Base-by-base conservation (phyloP, 2,113 vertebrate species). In the Naja naja region DNA sequence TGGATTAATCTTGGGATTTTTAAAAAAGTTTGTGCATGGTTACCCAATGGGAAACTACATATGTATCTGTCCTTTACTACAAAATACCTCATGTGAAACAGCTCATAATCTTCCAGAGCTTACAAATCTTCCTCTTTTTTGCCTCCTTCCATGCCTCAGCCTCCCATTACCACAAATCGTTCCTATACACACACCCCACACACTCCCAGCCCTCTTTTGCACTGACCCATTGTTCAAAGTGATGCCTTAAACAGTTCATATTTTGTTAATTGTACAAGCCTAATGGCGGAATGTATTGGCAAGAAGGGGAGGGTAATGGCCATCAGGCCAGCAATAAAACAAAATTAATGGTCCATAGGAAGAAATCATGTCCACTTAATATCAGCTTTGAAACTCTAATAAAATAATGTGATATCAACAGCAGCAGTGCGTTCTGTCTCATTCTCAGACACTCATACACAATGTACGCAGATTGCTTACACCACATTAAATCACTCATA, bases 331-430 rank as follows among this genome's bases (percentile, higher is more conserved):
- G 98, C 97, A 96, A 98, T 98, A 98, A 98, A 98, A 95, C 97
- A 98, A 97, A 98, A 96, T 97, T 98, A 98, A 98, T 98, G 98
- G 97, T 94, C 97, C 97, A 91, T 97, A 97, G 97, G 97, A 97
- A 96, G 97, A 96, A 98, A 98, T 98, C 98, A 95, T 97, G 97
- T 98, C 98, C 97, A 98, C 97, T 98, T 97, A 98, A 97, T 97
- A 93, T 97, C 92, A 60, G 97, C 97, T 97, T 95, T 91, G 97
- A 96, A 98, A 96, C 92, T 96, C 97, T 97, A 97, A 97, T 95
- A 96, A 97, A 98, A 98, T 97, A 97, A 91, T 87, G 97, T 91
- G 92, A 89, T 95, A 91, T 94, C 91, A 7, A 91, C 90, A 52
- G 94, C 96, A 96, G 89, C 25, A 94, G 45, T 93, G 94, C 94